Evolutionary conservation across 2,888 invertebrate genomes (phyloP).

Genomic region (Monochamus alternatus): DNA sequence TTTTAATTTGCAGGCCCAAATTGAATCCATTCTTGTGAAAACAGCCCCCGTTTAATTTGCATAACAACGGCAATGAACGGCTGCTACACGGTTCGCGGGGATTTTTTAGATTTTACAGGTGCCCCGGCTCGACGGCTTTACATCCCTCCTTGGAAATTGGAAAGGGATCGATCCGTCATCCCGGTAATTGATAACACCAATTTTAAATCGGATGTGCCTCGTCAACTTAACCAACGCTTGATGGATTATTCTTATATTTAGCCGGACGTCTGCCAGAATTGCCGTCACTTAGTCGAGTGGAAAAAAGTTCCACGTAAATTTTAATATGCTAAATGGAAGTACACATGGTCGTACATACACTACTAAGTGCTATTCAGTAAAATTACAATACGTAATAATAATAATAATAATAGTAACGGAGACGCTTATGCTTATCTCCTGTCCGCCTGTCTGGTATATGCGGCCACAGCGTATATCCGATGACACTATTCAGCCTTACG

Average conservation of each 20-base stretch:
- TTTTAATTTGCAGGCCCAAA: not conserved
- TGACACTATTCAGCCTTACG: too few relatives aligned
- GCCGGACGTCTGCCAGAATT: not conserved
- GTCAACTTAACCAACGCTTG: not conserved
- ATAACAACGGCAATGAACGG: not conserved
- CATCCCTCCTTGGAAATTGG: not conserved
- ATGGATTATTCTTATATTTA: conserved; percentile 7
- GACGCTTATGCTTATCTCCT: too few relatives aligned
- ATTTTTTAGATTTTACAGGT: too few relatives aligned
- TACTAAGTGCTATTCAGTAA: too few relatives aligned
- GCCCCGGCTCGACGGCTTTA: too few relatives aligned
- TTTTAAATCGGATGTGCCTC: not conserved
- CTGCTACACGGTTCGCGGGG: too few relatives aligned
- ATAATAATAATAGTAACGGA: too few relatives aligned
- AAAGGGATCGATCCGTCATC: not conserved
- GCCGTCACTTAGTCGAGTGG: not conserved
- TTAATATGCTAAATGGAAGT: not conserved
- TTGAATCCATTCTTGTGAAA: not conserved
- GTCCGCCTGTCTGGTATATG: too few relatives aligned
- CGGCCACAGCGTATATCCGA: too few relatives aligned
- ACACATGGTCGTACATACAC: not conserved
- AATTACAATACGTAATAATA: too few relatives aligned
- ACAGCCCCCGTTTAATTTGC: not conserved
- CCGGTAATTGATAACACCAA: conserved; percentile 1
- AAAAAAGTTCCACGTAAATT: not conserved